These are phyloP conservation scores for Eupithecia inturbata DNA, from an alignment of 2,888 invertebrate genomes.

Conservation along the genomic window DNA sequence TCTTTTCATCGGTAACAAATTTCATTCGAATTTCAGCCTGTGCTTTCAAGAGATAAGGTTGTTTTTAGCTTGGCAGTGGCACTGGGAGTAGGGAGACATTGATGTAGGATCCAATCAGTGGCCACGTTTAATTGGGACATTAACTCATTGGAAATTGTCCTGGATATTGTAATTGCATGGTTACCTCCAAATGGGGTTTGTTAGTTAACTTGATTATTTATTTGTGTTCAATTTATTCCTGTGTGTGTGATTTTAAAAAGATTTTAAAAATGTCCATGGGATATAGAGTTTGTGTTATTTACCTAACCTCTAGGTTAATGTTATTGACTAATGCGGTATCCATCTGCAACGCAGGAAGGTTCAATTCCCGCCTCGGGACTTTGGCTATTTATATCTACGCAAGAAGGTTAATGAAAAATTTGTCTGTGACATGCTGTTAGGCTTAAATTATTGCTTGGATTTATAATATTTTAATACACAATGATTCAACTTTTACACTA, in stretches of 20 bases:
- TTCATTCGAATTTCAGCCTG: not conserved
- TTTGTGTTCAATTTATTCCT: conserved; percentile 5
- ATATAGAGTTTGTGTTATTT: too few species aligned
- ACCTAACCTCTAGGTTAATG: too few species aligned
- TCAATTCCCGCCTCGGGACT: too few species aligned
- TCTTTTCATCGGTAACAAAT: conserved; percentile 7
- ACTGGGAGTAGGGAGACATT: conserved; percentile 50
- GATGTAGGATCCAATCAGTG: conserved; percentile 59
- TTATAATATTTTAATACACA: too few species aligned
- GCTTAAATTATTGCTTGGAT: too few species aligned
- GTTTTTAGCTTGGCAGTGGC: conserved; percentile 16
- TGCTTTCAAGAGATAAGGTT: not conserved
- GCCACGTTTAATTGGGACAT: conserved; percentile 55
- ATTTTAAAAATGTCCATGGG: not conserved
- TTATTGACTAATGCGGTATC: too few species aligned
- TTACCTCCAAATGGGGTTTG: conserved; percentile 48
- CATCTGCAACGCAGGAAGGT: too few species aligned
- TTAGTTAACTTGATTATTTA: conserved; percentile 26
- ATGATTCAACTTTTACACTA: too few species aligned
- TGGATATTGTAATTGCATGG: conserved; percentile 54
- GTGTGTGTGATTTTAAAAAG: not conserved
- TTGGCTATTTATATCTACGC: too few species aligned
- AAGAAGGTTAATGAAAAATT: too few species aligned
- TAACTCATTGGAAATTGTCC: conserved; percentile 57
- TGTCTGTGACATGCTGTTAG: too few species aligned